Percentiles rank a stretch among this genome's conserved stretches.
phyloP scores from a whole-genome alignment of 2,113 vertebrate genomes.

The Nothoprocta perdicaria region DNA sequence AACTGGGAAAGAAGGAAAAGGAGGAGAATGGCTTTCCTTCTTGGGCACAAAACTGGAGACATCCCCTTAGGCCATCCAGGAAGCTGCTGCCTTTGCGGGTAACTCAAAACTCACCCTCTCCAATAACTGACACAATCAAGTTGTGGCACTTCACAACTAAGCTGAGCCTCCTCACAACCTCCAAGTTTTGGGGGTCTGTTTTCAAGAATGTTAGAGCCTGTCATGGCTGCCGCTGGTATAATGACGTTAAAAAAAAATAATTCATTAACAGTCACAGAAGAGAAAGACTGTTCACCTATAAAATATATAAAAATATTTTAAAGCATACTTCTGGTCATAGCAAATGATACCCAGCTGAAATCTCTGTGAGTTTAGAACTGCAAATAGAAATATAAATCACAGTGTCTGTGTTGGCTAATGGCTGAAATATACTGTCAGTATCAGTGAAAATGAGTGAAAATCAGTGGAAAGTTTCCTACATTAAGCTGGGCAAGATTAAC shows the following conservation, averaged over 20 bases:
- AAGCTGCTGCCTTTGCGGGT: neutral
- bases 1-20: neutral
- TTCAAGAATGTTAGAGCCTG: neutral
- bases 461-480: neutral
- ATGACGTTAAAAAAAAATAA: constrained; percentile 41
- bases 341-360: neutral
- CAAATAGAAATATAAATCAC: neutral
- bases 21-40: neutral
- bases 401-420: neutral
- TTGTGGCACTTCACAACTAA: neutral
- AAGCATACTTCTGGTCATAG: constrained; percentile 15
- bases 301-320: constrained; percentile 52
- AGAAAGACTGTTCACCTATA: constrained; percentile 10
- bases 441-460: neutral
- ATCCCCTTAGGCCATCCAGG: neutral
- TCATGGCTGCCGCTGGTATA: neutral
- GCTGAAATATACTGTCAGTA: neutral
- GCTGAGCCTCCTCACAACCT: neutral
- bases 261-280: constrained; percentile 28
- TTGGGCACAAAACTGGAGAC: neutral
- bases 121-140: too few species aligned
- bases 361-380: neutral
- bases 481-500: neutral
- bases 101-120: neutral
- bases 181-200: neutral